These are phyloP conservation scores for Bombycilla garrulus DNA, from an alignment of 2,113 vertebrate genomes.

Conservation along the genomic window DNA sequence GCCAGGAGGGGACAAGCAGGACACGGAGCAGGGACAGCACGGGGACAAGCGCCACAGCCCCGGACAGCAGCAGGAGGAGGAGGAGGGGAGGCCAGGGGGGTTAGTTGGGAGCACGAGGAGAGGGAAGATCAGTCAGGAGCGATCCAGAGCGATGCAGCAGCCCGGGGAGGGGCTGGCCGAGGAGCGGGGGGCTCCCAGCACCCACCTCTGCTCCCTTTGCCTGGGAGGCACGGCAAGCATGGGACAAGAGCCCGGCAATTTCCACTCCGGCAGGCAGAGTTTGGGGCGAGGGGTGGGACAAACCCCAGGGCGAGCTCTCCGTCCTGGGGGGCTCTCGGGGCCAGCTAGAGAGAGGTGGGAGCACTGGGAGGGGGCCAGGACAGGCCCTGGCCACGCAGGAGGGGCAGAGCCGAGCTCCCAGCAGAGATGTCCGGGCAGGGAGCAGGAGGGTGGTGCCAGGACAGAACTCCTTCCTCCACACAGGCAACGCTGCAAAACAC, in stretches of 20 bases:
- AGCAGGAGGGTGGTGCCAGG: slow-evolving; percentile 50
- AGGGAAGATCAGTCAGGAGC: background rate
- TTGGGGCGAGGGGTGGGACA: background rate
- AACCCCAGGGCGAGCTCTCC: background rate
- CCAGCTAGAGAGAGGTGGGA: slow-evolving; percentile 25
- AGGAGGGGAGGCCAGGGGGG: background rate
- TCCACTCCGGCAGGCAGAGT: background rate
- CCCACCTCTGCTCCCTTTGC: slow-evolving; percentile 32
- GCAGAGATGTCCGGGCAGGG: slow-evolving; percentile 65
- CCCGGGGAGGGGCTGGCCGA: background rate
- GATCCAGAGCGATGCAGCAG: background rate
- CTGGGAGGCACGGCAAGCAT: background rate
- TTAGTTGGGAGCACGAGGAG: background rate
- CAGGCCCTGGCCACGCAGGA: background rate
- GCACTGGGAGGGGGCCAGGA: slow-evolving; percentile 14
- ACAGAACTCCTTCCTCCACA: slow-evolving; percentile 69
- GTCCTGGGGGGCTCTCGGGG: slow-evolving; percentile 23
- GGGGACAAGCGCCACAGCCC: background rate
- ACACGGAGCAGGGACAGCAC: background rate
- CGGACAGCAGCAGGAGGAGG: background rate
- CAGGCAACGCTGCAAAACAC: slow-evolving; percentile 72
- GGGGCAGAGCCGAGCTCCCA: slow-evolving; percentile 62
- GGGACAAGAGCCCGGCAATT: background rate
- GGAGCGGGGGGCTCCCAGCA: background rate
- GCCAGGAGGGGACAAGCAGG: background rate